Evolutionary conservation across 2,797 vertebrate species (phyloP).

Genomic region (Alectoris magna): DNA sequence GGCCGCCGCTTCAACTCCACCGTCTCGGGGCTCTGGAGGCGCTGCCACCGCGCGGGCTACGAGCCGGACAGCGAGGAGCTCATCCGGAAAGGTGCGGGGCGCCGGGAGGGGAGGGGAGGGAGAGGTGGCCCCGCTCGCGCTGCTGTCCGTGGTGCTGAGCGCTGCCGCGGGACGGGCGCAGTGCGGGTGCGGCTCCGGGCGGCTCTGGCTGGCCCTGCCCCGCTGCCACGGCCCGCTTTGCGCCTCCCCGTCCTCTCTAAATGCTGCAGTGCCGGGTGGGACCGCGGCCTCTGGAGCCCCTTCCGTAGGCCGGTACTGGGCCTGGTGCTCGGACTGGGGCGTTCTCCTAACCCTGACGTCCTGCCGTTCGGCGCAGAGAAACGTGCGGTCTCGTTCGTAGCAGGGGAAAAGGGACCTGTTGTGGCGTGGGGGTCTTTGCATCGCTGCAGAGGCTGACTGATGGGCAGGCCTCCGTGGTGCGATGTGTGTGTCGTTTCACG

Average conservation of each 20-base stretch:
- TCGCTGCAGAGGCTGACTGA: background rate
- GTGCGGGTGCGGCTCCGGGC: background rate
- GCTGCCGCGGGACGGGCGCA: too few relatives aligned
- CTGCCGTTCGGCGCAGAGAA: background rate
- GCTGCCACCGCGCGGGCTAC: conserved; percentile 90
- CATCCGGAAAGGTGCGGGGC: conserved; percentile 86
- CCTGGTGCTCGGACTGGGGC: background rate
- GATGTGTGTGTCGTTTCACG: background rate
- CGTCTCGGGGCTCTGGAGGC: conserved; percentile 90
- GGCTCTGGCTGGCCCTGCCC: background rate
- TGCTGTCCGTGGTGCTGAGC: conserved; percentile 64
- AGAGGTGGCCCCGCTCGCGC: too few relatives aligned
- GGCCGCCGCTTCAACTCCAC: conserved; percentile 92
- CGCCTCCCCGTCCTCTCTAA: background rate
- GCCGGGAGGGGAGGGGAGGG: background rate
- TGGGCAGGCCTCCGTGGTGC: background rate
- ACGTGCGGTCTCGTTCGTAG: rapidly evolving
- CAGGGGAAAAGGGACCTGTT: conserved; percentile 20
- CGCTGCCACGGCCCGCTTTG: background rate
- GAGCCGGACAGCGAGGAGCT: conserved; percentile 92
- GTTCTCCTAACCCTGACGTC: background rate
- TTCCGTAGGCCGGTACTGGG: rapidly evolving
- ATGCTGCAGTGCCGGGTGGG: conserved; percentile 31
- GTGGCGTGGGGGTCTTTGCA: background rate
- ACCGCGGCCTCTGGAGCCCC: background rate